Conservation (phyloP, 2,797 vertebrate species). For the Melanotaenia boesemani region DNA sequence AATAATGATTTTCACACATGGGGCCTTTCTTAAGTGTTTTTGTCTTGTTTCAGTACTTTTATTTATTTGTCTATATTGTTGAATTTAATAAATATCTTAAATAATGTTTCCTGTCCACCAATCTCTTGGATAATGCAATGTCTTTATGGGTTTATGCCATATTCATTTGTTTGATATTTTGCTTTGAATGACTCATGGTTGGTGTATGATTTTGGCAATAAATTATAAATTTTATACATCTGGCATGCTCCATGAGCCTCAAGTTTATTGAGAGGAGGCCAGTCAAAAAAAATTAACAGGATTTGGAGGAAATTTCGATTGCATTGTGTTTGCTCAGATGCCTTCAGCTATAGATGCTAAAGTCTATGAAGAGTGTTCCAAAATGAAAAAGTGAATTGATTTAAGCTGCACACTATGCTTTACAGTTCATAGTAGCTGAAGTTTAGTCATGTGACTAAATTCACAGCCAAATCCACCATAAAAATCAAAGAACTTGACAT, state of each 20-base stretch:
- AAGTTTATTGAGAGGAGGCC: no score
- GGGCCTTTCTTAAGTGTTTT: background rate
- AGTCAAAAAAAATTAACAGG: no score
- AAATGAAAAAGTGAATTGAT: conserved; percentile 8
- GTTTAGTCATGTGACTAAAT: no score
- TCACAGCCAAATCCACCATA: no score
- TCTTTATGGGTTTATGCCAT: background rate
- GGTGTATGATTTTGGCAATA: background rate
- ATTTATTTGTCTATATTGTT: background rate
- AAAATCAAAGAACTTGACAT: no score
- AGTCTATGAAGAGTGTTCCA: no score
- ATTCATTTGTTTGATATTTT: background rate
- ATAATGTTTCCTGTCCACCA: background rate
- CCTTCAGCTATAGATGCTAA: no score
- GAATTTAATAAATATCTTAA: background rate
- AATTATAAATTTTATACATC: background rate
- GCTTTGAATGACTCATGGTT: background rate
- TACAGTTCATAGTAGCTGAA: no score
- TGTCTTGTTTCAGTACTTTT: background rate
- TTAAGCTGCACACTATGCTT: conserved; percentile 16
- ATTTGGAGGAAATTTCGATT: no score
- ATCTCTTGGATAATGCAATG: background rate
- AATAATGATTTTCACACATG: background rate
- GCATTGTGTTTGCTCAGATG: no score
- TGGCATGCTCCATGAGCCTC: background rate